Evolutionary conservation across 2,888 invertebrate genomes (phyloP).

Genomic region (Epinotia nisella): DNA sequence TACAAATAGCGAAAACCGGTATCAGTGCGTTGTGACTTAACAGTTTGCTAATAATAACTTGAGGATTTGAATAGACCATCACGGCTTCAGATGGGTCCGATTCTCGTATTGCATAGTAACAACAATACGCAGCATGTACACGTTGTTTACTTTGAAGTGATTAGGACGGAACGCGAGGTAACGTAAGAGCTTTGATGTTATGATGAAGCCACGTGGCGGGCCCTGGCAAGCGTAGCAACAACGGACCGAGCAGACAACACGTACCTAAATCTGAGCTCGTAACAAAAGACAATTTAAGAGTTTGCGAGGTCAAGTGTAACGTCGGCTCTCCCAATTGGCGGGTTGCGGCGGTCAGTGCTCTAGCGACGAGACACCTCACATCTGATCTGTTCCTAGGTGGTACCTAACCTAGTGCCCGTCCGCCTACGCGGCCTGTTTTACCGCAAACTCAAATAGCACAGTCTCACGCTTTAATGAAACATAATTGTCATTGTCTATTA

Average conservation of each 20-base stretch:
- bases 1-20: conserved; percentile 33
- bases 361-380: conserved; percentile 56
- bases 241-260: conserved; percentile 63
- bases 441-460: conserved; percentile 34
- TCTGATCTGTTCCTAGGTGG: conserved; percentile 45
- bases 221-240: conserved; percentile 59
- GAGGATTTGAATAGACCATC: conserved; percentile 5
- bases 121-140: not conserved
- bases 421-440: conserved; percentile 30
- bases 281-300: conserved; percentile 74
- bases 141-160: conserved; percentile 32
- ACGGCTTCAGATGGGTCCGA: conserved; percentile 1
- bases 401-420: conserved; percentile 36
- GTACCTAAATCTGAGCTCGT: conserved; percentile 51
- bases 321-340: conserved; percentile 76
- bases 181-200: conserved; percentile 10
- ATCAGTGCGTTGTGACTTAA: conserved; percentile 33
- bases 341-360: conserved; percentile 76
- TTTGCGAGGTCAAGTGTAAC: conserved; percentile 78
- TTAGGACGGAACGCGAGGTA: conserved; percentile 2
- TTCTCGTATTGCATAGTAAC: conserved; percentile 22
- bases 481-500: conserved; percentile 28
- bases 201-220: conserved; percentile 36
- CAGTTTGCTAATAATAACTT: conserved; percentile 26
- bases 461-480: conserved; percentile 36